Base-by-base conservation (phyloP, 2,113 vertebrate species). In the Propithecus coquereli region DNA sequence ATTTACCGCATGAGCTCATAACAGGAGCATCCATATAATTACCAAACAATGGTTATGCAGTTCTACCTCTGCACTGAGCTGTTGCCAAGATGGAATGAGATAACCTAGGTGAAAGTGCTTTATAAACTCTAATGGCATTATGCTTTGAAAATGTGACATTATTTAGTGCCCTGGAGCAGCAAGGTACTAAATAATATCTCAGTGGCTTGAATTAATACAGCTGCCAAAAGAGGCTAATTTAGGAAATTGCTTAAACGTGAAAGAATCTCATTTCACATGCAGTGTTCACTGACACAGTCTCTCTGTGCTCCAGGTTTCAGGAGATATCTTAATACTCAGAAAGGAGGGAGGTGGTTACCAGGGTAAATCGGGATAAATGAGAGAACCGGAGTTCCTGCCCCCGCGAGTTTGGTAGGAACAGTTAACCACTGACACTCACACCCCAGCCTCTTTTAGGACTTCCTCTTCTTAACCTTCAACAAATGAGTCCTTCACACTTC, bases 121-220 rank as follows among this genome's bases (percentile, higher is more conserved):
- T 97, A 73, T 92, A 77, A 94, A 91, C 73, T 91, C 61, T 61
- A 89, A 93, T 97, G 89, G 18, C 61, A 76, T 91, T 92, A 52
- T 30, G 8, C 86, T 97, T 89, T 94, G 91, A 85, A 97, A 96
- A 86, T 73, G 30, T 88, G 66, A 57, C 22, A 94, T 95, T 96
- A 94, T 96, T 96, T 96, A 94, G 88, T 96, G 66, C 63, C 68
- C 66, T 83, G 77, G 84, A 94, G 34, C 61, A 97, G 45, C 34
- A 91, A 84, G n/a, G 37, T 82, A 61, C 40, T 94, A 96, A 96
- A 92, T 86, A 96, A 81, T 94, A 96, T 84, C 83, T 84, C n/a
- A 93, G 37, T 74, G 25, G 73, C 22, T 80, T 91, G 76, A 90
- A 94, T 94, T 91, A 93, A 87, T 95, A 83, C 6, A 18, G 13